Percentiles rank a stretch among this genome's conserved stretches.
Conservation (phyloP, 2,888 invertebrate species). For the Caenorhabditis virilis region DNA sequence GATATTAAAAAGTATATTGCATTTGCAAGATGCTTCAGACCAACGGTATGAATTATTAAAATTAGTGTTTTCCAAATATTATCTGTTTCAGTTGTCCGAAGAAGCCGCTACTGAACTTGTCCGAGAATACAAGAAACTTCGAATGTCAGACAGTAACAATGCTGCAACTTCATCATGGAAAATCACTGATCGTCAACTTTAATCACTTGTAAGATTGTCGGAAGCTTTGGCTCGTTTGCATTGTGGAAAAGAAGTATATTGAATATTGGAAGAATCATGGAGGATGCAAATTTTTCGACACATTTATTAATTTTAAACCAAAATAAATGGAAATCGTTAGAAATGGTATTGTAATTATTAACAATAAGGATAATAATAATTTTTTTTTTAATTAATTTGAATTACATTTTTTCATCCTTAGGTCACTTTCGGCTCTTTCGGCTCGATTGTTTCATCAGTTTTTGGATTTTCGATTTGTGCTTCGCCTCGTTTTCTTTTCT, state of each 20-base stretch:
- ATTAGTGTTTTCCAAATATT: not conserved
- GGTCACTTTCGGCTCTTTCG: too few species aligned
- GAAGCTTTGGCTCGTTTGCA: constrained; percentile 96
- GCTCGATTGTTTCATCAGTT: too few species aligned
- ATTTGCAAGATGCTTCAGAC: constrained; percentile 93
- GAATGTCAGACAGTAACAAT: constrained; percentile 80
- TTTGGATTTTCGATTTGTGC: too few species aligned
- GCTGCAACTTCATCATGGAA: constrained; percentile 81
- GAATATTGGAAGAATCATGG: not conserved
- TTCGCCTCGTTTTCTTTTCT: too few species aligned
- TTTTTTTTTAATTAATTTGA: too few species aligned
- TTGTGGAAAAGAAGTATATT: constrained; percentile 77
- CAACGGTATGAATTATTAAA: constrained; percentile 74
- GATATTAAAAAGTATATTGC: constrained; percentile 93
- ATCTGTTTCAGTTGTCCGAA: constrained; percentile 71
- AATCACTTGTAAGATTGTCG: constrained; percentile 91
- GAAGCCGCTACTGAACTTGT: constrained; percentile 83
- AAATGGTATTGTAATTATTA: not conserved
- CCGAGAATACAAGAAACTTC: constrained; percentile 83
- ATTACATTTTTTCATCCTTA: too few species aligned
- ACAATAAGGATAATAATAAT: too few species aligned
- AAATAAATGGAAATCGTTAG: not conserved
- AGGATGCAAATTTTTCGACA: not conserved
- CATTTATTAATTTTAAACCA: not conserved
- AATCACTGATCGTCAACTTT: constrained; percentile 93